Conservation (phyloP, 2,113 vertebrate species). For the Anoplopoma fimbria region DNA sequence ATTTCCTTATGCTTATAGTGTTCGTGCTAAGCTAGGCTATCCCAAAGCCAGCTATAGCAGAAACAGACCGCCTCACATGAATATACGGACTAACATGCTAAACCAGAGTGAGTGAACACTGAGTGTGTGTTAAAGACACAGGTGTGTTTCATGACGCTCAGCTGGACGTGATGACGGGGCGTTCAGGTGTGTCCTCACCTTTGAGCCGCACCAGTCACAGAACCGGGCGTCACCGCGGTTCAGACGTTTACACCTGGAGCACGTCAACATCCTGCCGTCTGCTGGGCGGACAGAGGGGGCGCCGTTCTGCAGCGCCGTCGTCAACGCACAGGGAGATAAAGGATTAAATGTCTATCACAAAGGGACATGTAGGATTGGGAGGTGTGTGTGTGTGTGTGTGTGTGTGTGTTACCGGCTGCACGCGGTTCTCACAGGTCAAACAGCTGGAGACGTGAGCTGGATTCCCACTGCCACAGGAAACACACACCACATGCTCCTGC, state of each 20-base stretch:
- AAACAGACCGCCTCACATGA: too few species aligned
- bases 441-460: constrained; percentile 58
- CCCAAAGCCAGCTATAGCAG: neutral
- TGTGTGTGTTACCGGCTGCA: constrained; percentile 43
- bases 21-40: neutral
- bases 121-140: too few species aligned
- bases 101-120: too few species aligned
- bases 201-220: constrained; percentile 91
- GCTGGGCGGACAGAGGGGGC: constrained; percentile 48
- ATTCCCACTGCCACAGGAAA: constrained; percentile 59
- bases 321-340: neutral
- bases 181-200: constrained; percentile 61
- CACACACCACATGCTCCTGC: constrained; percentile 55
- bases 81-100: too few species aligned
- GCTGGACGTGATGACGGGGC: too few species aligned
- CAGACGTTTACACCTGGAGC: constrained; percentile 83
- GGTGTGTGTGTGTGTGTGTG: neutral
- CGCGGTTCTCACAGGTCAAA: constrained; percentile 58
- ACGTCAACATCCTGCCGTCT: constrained; percentile 75
- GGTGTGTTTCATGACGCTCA: too few species aligned
- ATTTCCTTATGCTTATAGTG: neutral
- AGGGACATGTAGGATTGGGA: too few species aligned
- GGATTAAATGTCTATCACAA: too few species aligned
- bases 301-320: constrained; percentile 57
- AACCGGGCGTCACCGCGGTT: constrained; percentile 83